phyloP scores from a whole-genome alignment of 1,140 invertebrate genomes.

The Aleiodes sp. region DNA sequence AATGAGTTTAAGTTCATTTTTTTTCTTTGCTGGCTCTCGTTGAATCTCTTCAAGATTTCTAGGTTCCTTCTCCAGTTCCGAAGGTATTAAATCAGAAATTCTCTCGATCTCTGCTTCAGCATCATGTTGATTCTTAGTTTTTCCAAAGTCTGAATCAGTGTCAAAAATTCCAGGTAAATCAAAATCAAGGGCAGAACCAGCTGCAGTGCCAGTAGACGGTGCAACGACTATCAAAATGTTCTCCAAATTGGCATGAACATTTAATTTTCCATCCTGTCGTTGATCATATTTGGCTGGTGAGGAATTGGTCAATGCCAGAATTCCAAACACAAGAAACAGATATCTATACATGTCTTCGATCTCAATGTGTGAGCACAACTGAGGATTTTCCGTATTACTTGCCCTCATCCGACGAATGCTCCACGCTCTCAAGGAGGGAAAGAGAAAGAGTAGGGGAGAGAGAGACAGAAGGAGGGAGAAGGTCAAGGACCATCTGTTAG shows the following conservation, averaged over 20 bases:
- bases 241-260: slow-evolving; percentile 60
- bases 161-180: slow-evolving; percentile 28
- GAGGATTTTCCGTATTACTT: neutral
- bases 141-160: slow-evolving; percentile 33
- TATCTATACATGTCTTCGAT: too few species aligned
- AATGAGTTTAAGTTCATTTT: slow-evolving; percentile 48
- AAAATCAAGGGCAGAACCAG: slow-evolving; percentile 30
- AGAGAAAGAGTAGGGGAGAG: neutral
- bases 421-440: too few species aligned
- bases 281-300: slow-evolving; percentile 59
- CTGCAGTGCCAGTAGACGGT: slow-evolving; percentile 23
- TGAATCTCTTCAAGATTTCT: neutral
- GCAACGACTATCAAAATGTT: slow-evolving; percentile 60
- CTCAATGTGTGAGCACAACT: neutral
- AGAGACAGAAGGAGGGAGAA: neutral
- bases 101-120: neutral
- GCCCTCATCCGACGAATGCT: too few species aligned
- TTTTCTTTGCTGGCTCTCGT: neutral
- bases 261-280: slow-evolving; percentile 61
- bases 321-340: neutral
- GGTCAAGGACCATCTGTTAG: neutral
- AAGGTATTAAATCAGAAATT: neutral
- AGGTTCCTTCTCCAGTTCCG: neutral
- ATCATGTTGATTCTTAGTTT: slow-evolving; percentile 27
- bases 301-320: neutral